Evolutionary conservation across 2,113 vertebrate genomes (phyloP).

Genomic region (Dascyllus trimaculatus): DNA sequence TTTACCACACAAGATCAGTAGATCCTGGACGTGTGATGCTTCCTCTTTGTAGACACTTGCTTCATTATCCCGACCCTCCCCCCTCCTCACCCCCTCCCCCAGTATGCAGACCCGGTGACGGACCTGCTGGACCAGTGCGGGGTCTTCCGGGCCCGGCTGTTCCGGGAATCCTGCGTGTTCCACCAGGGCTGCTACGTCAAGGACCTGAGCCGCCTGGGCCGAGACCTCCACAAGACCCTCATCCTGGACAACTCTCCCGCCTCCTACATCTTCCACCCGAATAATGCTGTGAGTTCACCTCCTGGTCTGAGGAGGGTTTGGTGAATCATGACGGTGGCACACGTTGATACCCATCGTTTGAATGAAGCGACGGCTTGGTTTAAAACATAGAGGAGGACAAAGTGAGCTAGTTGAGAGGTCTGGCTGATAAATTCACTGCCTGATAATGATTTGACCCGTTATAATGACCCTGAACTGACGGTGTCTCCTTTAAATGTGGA

Average conservation of each 20-base stretch:
- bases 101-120: conserved; percentile 93
- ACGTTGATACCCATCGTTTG: too few relatives aligned
- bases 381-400: too few relatives aligned
- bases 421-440: too few relatives aligned
- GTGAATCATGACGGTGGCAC: too few relatives aligned
- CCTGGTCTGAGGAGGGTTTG: neutral
- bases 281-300: conserved; percentile 89
- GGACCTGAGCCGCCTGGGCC: conserved; percentile 90
- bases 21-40: neutral
- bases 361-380: too few relatives aligned
- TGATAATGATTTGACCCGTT: too few relatives aligned
- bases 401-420: too few relatives aligned
- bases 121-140: conserved; percentile 90
- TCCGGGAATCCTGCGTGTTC: conserved; percentile 94
- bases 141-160: conserved; percentile 89
- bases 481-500: too few relatives aligned
- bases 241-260: conserved; percentile 93
- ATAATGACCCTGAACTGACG: too few relatives aligned
- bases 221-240: conserved; percentile 90
- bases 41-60: neutral
- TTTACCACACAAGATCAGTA: too few relatives aligned
- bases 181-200: conserved; percentile 94
- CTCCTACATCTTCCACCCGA: conserved; percentile 93
- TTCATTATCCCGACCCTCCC: conserved; percentile 29
- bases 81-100: conserved; percentile 16